Evolutionary conservation across 2,797 vertebrate genomes (phyloP).

Genomic region (Choloepus didactylus): DNA sequence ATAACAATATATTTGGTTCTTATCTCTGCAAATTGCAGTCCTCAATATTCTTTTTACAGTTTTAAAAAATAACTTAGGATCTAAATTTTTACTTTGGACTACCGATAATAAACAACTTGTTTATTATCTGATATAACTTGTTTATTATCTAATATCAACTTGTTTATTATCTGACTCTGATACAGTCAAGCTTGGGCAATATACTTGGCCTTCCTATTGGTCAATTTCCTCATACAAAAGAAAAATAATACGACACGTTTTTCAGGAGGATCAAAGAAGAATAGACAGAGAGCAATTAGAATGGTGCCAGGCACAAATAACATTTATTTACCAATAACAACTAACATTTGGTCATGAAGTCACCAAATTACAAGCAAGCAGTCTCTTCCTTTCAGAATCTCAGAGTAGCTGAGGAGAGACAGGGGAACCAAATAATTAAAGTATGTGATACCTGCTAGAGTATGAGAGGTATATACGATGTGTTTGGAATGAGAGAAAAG

Average conservation of each 20-base stretch:
- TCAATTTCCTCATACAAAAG: neutral
- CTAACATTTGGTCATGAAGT: neutral
- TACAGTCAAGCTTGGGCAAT: neutral
- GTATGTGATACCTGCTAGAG: neutral
- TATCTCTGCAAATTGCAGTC: conserved; percentile 84
- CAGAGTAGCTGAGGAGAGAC: neutral
- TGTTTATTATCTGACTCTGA: neutral
- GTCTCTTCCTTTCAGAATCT: neutral
- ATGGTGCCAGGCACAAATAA: neutral
- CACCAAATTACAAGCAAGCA: neutral
- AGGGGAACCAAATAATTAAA: neutral
- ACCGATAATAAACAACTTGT: conserved; percentile 40
- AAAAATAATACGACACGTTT: neutral
- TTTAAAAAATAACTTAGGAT: conserved; percentile 77
- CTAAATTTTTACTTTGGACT: conserved; percentile 49
- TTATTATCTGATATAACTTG: neutral
- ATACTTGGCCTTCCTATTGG: neutral
- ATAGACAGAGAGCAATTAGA: neutral
- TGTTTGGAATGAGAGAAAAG: neutral
- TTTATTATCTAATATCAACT: too few species aligned
- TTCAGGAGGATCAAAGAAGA: neutral
- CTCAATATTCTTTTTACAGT: conserved; percentile 86
- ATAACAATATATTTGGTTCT: conserved; percentile 90
- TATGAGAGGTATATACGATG: neutral
- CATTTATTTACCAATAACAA: neutral